Evolutionary conservation across 2,888 invertebrate species (phyloP).

Genomic region (Deilephila elpenor): DNA sequence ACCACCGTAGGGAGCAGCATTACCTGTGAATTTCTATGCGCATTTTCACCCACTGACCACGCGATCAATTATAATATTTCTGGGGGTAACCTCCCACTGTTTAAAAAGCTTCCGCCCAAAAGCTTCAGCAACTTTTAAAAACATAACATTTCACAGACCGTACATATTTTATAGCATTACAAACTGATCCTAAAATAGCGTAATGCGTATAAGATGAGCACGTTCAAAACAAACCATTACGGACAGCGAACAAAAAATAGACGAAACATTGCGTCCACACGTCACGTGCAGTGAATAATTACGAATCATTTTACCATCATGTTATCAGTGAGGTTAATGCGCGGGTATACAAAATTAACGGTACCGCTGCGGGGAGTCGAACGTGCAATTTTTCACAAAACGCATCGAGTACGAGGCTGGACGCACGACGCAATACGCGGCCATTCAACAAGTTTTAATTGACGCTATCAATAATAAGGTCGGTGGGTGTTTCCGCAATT

Average conservation of each 20-base stretch:
- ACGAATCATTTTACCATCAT: constrained; percentile 4
- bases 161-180: too few relatives aligned
- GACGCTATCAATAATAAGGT: constrained; percentile 13
- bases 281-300: constrained; percentile 2
- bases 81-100: too few relatives aligned
- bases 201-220: too few relatives aligned
- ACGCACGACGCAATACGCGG: background rate
- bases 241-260: background rate
- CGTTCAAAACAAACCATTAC: background rate
- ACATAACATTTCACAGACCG: too few relatives aligned
- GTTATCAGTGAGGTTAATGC: constrained; percentile 19
- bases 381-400: constrained; percentile 22
- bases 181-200: too few relatives aligned
- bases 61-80: too few relatives aligned
- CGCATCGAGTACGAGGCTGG: background rate
- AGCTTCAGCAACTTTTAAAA: too few relatives aligned
- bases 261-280: background rate
- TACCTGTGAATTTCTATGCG: too few relatives aligned
- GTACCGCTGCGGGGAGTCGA: constrained; percentile 4
- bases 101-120: too few relatives aligned
- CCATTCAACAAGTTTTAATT: constrained; percentile 1
- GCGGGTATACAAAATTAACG: constrained; percentile 16
- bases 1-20: too few relatives aligned
- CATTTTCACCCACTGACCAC: too few relatives aligned
- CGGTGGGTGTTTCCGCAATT: constrained; percentile 4